Evolutionary conservation across 2,888 invertebrate genomes (phyloP).

Genomic region (Sceliomorpha sp.): DNA sequence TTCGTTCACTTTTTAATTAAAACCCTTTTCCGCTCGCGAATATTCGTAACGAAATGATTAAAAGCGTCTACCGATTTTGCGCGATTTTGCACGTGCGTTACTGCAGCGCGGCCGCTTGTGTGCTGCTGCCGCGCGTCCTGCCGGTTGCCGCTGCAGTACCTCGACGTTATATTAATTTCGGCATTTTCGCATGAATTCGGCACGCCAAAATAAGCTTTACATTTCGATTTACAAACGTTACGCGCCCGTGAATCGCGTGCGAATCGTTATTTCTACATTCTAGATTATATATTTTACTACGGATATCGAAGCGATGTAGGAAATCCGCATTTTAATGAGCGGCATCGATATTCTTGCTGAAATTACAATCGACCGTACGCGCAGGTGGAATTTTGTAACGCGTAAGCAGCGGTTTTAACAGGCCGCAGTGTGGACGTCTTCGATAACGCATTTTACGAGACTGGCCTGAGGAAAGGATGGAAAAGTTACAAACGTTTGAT

Average conservation of each 20-base stretch:
- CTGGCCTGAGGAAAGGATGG: no score
- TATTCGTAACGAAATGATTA: slow-evolving; percentile 47
- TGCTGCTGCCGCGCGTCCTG: no score
- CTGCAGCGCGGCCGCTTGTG: no score
- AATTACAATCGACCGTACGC: no score
- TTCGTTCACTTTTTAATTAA: slow-evolving; percentile 46
- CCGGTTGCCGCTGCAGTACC: slow-evolving; percentile 20
- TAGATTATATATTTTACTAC: slow-evolving; percentile 12
- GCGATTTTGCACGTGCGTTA: not conserved
- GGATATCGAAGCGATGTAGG: not conserved
- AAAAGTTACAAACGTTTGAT: no score
- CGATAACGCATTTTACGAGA: no score
- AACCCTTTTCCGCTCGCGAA: slow-evolving; percentile 37
- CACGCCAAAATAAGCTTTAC: slow-evolving; percentile 28
- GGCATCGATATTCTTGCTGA: not conserved
- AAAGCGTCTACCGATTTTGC: slow-evolving; percentile 39
- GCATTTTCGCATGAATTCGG: slow-evolving; percentile 22
- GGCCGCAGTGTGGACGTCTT: no score
- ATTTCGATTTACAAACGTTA: slow-evolving; percentile 37
- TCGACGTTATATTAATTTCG: slow-evolving; percentile 26
- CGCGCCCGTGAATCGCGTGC: slow-evolving; percentile 9
- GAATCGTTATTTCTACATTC: slow-evolving; percentile 23
- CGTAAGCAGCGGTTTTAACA: no score
- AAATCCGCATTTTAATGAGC: slow-evolving; percentile 5
- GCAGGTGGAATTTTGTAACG: no score